Conservation (phyloP, 2,797 vertebrate species). For the Pseudochirops cupreus region DNA sequence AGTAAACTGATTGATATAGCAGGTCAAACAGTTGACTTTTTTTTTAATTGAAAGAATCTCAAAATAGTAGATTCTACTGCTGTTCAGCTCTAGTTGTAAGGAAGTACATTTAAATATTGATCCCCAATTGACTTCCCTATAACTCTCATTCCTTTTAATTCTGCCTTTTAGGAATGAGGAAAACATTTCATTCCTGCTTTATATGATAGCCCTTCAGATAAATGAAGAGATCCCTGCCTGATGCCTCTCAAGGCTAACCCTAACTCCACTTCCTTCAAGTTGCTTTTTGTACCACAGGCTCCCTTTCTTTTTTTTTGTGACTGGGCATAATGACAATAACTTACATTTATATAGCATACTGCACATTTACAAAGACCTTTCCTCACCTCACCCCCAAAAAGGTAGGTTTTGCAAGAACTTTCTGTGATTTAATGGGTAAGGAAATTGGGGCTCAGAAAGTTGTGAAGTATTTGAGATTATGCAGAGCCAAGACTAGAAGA, state of each 20-base stretch:
- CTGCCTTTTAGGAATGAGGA: background rate
- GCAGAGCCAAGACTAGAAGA: background rate
- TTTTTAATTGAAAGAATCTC: background rate
- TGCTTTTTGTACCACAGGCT: background rate
- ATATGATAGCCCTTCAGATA: background rate
- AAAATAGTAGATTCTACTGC: background rate
- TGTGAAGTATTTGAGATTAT: background rate
- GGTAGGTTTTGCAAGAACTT: background rate
- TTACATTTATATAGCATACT: background rate
- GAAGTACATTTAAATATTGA: background rate
- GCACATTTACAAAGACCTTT: background rate
- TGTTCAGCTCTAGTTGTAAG: background rate
- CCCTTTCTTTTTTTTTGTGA: background rate
- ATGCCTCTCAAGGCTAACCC: background rate
- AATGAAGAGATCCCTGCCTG: background rate
- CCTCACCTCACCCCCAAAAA: background rate
- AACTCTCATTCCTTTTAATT: background rate
- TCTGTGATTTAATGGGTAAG: background rate
- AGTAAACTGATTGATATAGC: background rate
- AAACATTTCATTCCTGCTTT: background rate
- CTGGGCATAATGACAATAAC: background rate
- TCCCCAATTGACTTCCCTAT: background rate
- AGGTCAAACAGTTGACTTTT: background rate
- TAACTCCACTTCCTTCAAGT: background rate
- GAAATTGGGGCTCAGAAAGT: background rate